A percentile compares a stretch with the other conserved stretches of the same genome.
Conservation (phyloP, 2,888 invertebrate genomes). For the Andrena camellia region DNA sequence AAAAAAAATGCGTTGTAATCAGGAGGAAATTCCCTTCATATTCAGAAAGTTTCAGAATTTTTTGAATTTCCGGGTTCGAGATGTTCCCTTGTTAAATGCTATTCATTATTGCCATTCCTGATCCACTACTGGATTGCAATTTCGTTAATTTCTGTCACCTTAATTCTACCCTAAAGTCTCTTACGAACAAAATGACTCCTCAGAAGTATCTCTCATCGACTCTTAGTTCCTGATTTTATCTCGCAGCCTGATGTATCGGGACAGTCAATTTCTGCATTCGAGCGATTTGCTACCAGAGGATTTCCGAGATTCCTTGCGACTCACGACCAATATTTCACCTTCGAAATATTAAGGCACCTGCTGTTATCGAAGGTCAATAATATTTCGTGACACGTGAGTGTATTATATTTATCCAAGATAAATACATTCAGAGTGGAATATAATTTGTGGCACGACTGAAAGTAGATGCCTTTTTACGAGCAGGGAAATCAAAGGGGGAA, state of each 20-base stretch:
- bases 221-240: constrained; percentile 30
- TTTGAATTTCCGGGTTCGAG: no score
- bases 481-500: background rate
- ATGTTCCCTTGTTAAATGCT: no score
- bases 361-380: constrained; percentile 4
- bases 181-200: no score
- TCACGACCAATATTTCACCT: constrained; percentile 38
- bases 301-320: constrained; percentile 35
- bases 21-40: no score
- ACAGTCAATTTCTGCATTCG: background rate
- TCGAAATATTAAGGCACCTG: constrained; percentile 12
- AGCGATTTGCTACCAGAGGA: constrained; percentile 22
- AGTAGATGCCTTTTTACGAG: background rate
- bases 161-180: no score
- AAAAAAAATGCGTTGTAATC: no score
- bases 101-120: no score
- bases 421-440: background rate
- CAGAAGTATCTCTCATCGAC: no score
- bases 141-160: no score
- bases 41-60: no score
- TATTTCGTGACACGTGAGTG: constrained; percentile 7
- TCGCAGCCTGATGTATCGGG: constrained; percentile 21
- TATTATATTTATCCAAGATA: background rate
- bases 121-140: no score
- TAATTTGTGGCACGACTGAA: background rate